Conservation (phyloP, 1,140 invertebrate genomes). For the Lethrus apterus region DNA sequence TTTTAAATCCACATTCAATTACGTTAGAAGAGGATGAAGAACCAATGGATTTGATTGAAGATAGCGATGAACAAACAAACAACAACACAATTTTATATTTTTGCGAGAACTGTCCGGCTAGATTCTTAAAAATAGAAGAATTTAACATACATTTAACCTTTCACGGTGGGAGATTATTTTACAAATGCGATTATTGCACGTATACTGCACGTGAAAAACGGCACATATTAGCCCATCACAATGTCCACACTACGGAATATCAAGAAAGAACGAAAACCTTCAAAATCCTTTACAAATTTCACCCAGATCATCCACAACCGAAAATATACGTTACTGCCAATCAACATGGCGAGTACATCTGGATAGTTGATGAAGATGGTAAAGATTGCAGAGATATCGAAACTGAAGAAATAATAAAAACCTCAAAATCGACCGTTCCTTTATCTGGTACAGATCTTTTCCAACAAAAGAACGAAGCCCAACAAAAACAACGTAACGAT, state of each 20-base stretch:
- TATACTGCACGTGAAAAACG: conserved; percentile 64
- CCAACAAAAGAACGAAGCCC: conserved; percentile 52
- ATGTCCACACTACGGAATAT: conserved; percentile 76
- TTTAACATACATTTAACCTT: conserved; percentile 57
- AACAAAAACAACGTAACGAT: conserved; percentile 31
- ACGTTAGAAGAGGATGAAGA: conserved; percentile 23
- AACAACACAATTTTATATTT: conserved; percentile 45
- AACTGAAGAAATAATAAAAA: conserved; percentile 41
- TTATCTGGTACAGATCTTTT: conserved; percentile 56
- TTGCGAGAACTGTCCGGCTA: conserved; percentile 66
- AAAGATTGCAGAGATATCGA: conserved; percentile 25
- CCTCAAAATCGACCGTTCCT: conserved; percentile 40
- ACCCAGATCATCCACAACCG: conserved; percentile 55
- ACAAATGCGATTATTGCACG: conserved; percentile 69
- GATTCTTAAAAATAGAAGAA: conserved; percentile 60
- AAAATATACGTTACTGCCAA: conserved; percentile 48
- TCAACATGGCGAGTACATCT: conserved; percentile 37
- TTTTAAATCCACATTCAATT: neutral
- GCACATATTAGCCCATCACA: conserved; percentile 63
- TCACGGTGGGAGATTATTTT: conserved; percentile 54
- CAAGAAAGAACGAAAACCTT: conserved; percentile 68
- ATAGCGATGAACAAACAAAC: conserved; percentile 20
- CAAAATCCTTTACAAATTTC: conserved; percentile 56
- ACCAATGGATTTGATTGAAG: conserved; percentile 1
- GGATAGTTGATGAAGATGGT: conserved; percentile 53